Conservation (phyloP, 2,797 vertebrate genomes). For the Pseudocheirus occidentalis region DNA sequence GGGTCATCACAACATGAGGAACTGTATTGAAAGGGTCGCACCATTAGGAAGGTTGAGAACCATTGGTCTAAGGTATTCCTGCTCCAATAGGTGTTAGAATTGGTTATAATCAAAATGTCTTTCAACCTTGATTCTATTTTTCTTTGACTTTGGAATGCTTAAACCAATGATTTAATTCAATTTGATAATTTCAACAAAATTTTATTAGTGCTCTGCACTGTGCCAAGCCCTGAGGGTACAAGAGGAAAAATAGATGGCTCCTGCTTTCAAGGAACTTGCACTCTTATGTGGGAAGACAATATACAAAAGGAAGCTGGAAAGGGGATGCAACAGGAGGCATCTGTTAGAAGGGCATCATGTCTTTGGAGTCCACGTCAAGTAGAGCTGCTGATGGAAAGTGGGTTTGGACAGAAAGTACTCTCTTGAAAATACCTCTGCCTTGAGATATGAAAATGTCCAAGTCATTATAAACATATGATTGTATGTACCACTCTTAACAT, state of each 20-base stretch:
- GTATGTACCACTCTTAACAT: neutral
- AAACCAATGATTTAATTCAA: neutral
- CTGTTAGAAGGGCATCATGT: neutral
- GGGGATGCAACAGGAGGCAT: neutral
- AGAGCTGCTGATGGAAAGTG: neutral
- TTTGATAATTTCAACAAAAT: neutral
- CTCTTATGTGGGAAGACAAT: neutral
- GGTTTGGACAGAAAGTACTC: neutral
- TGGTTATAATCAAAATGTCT: neutral
- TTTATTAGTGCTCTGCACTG: neutral
- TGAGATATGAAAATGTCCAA: neutral
- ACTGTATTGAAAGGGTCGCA: too few species aligned
- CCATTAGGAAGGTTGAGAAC: too few species aligned
- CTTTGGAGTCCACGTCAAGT: neutral
- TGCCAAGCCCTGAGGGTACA: neutral
- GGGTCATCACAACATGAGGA: too few species aligned
- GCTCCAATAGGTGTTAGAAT: neutral
- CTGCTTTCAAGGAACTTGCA: neutral
- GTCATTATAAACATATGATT: neutral
- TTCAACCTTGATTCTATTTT: neutral
- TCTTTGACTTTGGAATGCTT: neutral
- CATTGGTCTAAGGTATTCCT: too few species aligned
- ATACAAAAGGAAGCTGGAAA: neutral
- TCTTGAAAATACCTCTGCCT: neutral
- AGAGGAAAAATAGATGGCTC: neutral